A percentile compares a stretch with the other conserved stretches of the same genome.
Conservation (phyloP, 2,888 invertebrate species). For the Ectropis crepuscularia region DNA sequence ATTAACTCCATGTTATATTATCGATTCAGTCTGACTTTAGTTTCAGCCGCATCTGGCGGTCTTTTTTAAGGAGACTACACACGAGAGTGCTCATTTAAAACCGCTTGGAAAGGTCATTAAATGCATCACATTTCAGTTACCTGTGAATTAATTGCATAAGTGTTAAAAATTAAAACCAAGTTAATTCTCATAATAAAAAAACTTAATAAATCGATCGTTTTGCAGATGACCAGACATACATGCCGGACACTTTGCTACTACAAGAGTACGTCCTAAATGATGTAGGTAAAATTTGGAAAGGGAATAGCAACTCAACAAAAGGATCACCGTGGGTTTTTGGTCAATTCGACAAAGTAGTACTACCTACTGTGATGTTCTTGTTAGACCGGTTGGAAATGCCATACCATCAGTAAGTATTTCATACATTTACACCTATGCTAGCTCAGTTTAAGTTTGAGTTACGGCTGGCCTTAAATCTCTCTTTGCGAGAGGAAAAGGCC, state of each 20-base stretch:
- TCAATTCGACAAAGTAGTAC: slow-evolving; percentile 89
- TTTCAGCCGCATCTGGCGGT: too few species aligned
- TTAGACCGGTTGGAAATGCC: slow-evolving; percentile 87
- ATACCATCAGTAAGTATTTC: slow-evolving; percentile 76
- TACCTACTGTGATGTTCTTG: slow-evolving; percentile 89
- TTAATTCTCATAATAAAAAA: slow-evolving; percentile 24
- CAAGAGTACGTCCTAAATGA: slow-evolving; percentile 92
- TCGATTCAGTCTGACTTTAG: too few species aligned
- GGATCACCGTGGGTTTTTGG: slow-evolving; percentile 94
- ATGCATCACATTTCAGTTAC: too few species aligned
- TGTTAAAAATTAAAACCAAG: too few species aligned
- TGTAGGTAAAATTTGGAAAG: slow-evolving; percentile 93
- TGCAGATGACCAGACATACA: slow-evolving; percentile 90
- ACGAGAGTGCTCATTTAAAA: too few species aligned
- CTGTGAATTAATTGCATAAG: too few species aligned
- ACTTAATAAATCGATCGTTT: not conserved
- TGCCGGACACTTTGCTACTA: slow-evolving; percentile 88
- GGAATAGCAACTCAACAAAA: slow-evolving; percentile 88
- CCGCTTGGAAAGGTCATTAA: too few species aligned
- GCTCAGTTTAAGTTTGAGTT: too few species aligned
- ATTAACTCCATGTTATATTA: too few species aligned
- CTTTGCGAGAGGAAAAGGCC: too few species aligned
- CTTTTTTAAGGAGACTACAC: too few species aligned
- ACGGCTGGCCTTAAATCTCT: too few species aligned
- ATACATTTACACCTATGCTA: not conserved